phyloP scores from a whole-genome alignment of 2,888 invertebrate genomes.

The Mythimna vitellina region DNA sequence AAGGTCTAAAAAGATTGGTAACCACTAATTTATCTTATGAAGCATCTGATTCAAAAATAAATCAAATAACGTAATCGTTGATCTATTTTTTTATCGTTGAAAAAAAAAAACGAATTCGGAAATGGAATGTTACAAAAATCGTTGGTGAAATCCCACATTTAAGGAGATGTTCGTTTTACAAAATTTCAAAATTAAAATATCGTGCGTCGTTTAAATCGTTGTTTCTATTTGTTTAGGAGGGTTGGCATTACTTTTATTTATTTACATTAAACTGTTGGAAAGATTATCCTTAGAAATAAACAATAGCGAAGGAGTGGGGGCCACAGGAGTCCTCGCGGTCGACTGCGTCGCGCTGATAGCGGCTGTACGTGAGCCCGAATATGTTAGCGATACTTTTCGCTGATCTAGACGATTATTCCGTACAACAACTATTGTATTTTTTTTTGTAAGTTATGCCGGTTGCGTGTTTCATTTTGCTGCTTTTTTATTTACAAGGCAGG shows the following conservation, averaged over 20 bases:
- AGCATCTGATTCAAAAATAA: too few species aligned
- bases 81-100: neutral
- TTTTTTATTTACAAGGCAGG: neutral
- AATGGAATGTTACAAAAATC: slow-evolving; percentile 17
- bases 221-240: slow-evolving; percentile 55
- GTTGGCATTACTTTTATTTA: slow-evolving; percentile 60
- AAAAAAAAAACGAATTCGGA: neutral
- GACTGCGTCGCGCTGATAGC: slow-evolving; percentile 80
- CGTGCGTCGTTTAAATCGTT: slow-evolving; percentile 21
- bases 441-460: slow-evolving; percentile 20
- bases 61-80: too few species aligned
- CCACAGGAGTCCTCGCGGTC: slow-evolving; percentile 49
- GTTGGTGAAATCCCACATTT: too few species aligned
- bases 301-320: slow-evolving; percentile 73
- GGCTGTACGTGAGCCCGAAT: slow-evolving; percentile 81
- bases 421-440: slow-evolving; percentile 37
- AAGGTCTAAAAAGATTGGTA: too few species aligned
- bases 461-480: neutral
- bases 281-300: slow-evolving; percentile 84
- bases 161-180: neutral
- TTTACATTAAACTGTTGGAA: slow-evolving; percentile 72
- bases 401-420: slow-evolving; percentile 69
- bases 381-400: slow-evolving; percentile 82
- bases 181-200: neutral
- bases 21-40: too few species aligned